These are phyloP conservation scores for Onychomys arenicola DNA, from an alignment of 2,797 vertebrate genomes.

Conservation along the genomic window DNA sequence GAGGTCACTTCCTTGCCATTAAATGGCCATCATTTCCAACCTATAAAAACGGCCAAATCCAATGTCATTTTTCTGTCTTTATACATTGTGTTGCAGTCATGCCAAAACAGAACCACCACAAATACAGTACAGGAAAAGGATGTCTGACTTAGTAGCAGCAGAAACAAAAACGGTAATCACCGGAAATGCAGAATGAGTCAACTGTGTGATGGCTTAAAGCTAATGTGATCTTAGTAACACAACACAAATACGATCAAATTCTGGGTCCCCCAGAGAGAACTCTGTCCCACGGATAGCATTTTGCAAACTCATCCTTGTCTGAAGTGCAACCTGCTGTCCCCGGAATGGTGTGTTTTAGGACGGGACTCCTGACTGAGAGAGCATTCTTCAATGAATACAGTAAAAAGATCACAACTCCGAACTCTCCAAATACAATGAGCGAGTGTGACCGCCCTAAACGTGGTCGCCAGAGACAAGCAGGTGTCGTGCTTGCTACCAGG, in stretches of 20 bases:
- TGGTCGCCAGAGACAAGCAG: background rate
- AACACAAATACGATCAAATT: background rate
- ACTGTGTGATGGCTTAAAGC: background rate
- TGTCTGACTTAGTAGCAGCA: background rate
- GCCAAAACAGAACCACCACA: background rate
- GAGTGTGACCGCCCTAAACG: background rate
- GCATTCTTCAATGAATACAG: background rate
- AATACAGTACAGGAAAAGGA: background rate
- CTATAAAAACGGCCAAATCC: background rate
- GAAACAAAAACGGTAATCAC: background rate
- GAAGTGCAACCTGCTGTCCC: background rate
- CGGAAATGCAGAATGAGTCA: conserved; percentile 9
- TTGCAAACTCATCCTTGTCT: background rate
- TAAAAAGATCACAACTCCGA: background rate
- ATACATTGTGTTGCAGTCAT: background rate
- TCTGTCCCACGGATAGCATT: background rate
- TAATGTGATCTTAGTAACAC: background rate
- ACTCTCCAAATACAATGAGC: background rate
- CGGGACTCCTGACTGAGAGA: background rate
- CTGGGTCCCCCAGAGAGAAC: background rate
- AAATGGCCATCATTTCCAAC: background rate
- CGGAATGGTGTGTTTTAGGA: background rate
- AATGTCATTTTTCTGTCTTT: background rate
- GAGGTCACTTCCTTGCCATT: background rate
- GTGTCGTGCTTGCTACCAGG: background rate